phyloP scores from a whole-genome alignment of 2,797 vertebrate genomes.

The Chiloscyllium punctatum region DNA sequence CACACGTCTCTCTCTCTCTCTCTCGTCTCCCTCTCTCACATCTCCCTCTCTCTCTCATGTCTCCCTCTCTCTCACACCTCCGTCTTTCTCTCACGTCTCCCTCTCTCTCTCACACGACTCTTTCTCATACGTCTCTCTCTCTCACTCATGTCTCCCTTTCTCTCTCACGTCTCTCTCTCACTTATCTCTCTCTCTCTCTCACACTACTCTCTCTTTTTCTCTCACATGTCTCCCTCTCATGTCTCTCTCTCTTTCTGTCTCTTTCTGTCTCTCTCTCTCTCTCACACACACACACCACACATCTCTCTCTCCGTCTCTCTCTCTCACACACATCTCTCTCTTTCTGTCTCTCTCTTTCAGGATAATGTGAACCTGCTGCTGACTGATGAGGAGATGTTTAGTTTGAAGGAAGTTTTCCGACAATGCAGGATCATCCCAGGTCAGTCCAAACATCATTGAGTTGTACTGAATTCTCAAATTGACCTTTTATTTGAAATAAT shows the following conservation, averaged over 20 bases:
- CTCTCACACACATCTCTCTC: neutral
- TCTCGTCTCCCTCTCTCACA: no score
- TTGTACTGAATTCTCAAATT: no score
- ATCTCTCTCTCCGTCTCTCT: neutral
- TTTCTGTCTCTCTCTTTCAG: constrained; percentile 51
- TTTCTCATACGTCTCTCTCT: neutral
- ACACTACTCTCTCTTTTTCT: no score
- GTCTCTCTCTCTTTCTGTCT: no score
- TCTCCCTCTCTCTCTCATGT: no score
- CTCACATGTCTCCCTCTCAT: no score
- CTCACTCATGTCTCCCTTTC: neutral
- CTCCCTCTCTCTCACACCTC: no score
- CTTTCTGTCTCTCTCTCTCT: neutral
- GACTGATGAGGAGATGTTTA: constrained; percentile 94
- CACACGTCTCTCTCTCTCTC: no score
- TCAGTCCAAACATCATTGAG: constrained; percentile 46
- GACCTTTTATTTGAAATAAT: neutral
- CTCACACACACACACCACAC: no score
- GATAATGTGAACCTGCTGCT: constrained; percentile 90
- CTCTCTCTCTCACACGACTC: neutral
- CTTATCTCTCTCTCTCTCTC: no score
- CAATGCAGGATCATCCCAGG: constrained; percentile 89
- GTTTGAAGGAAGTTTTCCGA: constrained; percentile 80
- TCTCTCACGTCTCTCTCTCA: no score
- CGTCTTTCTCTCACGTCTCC: neutral